Conservation (phyloP, 2,797 vertebrate genomes). For the Gouania willdenowi region DNA sequence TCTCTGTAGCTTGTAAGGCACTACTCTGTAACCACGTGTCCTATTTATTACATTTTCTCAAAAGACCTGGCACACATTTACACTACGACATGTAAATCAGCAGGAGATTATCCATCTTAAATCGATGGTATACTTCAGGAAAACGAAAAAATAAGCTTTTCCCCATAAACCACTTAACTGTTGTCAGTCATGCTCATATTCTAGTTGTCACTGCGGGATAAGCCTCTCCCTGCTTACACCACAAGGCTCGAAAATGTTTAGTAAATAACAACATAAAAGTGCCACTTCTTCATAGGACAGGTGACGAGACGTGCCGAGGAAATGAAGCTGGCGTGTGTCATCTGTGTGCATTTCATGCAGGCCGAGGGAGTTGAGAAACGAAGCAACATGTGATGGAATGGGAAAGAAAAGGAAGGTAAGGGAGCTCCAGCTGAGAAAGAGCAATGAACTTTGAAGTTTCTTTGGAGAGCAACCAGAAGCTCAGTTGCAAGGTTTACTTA, state of each 20-base stretch:
- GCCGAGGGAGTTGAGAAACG: slow-evolving; percentile 25
- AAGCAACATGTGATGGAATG: slow-evolving; percentile 23
- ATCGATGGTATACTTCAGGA: slow-evolving; percentile 7
- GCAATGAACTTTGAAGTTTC: slow-evolving; percentile 59
- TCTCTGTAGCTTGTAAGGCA: no score
- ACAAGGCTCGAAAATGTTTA: slow-evolving; percentile 46
- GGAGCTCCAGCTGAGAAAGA: slow-evolving; percentile 38
- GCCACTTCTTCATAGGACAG: slow-evolving; percentile 34
- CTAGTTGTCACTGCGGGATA: slow-evolving; percentile 47
- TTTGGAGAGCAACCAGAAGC: slow-evolving; percentile 42
- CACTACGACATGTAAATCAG: slow-evolving; percentile 14
- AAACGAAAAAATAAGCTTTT: slow-evolving; percentile 18
- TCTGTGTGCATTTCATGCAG: slow-evolving; percentile 26
- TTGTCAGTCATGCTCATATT: slow-evolving; percentile 56
- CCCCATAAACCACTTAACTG: slow-evolving; percentile 47
- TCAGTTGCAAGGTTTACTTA: slow-evolving; percentile 44
- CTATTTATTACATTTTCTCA: neutral
- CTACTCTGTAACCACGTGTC: no score
- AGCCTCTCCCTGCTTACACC: slow-evolving; percentile 25
- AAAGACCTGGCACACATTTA: slow-evolving; percentile 15
- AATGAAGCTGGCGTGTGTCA: slow-evolving; percentile 27
- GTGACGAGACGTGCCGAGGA: slow-evolving; percentile 30
- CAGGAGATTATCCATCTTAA: slow-evolving; percentile 31
- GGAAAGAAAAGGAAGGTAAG: slow-evolving; percentile 6
- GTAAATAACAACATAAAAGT: slow-evolving; percentile 54